Evolutionary conservation across 2,888 invertebrate genomes (phyloP), one percentile per base, ranked within the genome.

Genomic region (Neocrepidodera transversa): DNA sequence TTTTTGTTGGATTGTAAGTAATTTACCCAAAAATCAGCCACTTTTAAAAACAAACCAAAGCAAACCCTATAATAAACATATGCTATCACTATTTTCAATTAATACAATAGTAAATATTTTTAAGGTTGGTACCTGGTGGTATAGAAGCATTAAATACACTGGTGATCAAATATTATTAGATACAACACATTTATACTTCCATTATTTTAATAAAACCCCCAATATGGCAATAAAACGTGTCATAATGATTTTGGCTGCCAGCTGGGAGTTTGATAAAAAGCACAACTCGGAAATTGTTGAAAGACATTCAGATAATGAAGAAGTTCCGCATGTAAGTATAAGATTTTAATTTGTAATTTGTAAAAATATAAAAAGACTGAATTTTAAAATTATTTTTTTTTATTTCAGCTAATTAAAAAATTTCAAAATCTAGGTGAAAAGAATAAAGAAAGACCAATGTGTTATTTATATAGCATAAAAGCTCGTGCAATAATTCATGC

Each of bases 121-220:
- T 2, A 32, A 86, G 86, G 86, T 95, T 63, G 98, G 98, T 45
- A 93, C 92, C 70, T 99, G 99, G 99, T 99, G 99, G 99, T 97
- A 98, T 80, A 88, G 93, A 59, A 97, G 97, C 60, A 98, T 98
- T 69, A 90, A 94, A 71, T 99, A 93, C 81, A 96, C 96, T 55
- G 96, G 96, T 60, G 98, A 99, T 78, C 93, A 97, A 84, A 96
- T 97, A 1, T 82, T 99, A 10, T 81, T 99, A 60, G 95, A 97
- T 75, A 99, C 99, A n/a, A 94, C 96, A 4, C 92, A 95, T 78
- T 87, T 98, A 83, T 99, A 97, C 79, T 95, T 92, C 77, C 94
- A 90, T 77, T 97, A 95, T 80, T 93, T 98, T 77, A 92, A 95
- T 76, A 96, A 96, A 82, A 97, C 96, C 5, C 95, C 97, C 0